These are phyloP conservation scores for Drosophila bocqueti DNA, from an alignment of 1,140 invertebrate genomes.

Conservation along the genomic window DNA sequence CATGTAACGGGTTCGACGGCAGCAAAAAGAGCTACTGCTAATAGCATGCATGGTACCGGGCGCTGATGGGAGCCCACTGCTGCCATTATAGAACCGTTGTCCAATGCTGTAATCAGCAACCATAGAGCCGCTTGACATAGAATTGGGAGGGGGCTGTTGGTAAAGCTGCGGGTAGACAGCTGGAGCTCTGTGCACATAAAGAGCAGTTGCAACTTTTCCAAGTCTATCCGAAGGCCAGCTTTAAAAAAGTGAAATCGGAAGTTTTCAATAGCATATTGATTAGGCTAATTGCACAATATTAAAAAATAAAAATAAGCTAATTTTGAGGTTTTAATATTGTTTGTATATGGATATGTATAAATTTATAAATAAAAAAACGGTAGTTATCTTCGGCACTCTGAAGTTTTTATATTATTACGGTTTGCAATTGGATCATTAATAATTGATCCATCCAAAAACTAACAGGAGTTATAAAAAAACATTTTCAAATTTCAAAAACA, in stretches of 20 bases:
- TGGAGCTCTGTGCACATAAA: not conserved
- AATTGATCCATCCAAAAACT: no score
- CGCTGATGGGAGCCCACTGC: not conserved
- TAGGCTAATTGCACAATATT: not conserved
- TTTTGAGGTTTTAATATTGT: not conserved
- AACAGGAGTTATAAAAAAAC: no score
- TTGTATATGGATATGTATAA: no score
- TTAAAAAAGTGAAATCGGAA: not conserved
- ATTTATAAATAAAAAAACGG: no score
- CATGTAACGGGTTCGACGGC: not conserved
- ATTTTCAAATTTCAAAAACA: no score
- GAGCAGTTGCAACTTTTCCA: not conserved
- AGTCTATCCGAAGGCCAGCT: constrained; percentile 1
- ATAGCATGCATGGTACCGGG: not conserved
- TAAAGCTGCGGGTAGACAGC: not conserved
- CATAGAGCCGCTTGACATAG: not conserved
- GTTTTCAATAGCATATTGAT: not conserved
- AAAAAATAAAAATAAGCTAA: not conserved
- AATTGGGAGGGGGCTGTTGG: not conserved
- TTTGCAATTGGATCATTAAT: no score
- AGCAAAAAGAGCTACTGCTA: constrained; percentile 5
- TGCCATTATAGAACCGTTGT: not conserved
- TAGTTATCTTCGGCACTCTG: no score
- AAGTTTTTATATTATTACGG: no score
- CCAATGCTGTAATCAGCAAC: not conserved